A percentile compares a stretch with the other conserved stretches of the same genome.
Conservation (phyloP, 2,113 vertebrate species). For the Crocuta crocuta region DNA sequence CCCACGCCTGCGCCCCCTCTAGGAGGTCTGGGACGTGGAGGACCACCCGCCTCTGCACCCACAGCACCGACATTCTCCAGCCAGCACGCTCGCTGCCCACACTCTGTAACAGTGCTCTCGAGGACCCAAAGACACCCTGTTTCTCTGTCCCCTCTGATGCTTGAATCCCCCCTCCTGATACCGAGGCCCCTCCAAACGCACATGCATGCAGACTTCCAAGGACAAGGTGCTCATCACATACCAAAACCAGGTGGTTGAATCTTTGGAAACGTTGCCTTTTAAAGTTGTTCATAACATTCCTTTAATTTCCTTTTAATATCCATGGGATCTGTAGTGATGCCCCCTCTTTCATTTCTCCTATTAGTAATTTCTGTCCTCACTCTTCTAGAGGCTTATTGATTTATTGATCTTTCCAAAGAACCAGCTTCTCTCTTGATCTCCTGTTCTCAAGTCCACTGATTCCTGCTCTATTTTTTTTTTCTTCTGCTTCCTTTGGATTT, state of each 20-base stretch:
- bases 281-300: neutral
- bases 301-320: neutral
- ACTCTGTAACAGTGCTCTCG: neutral
- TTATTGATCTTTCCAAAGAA: neutral
- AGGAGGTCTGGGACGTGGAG: too few species aligned
- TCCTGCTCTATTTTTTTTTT: conserved; percentile 12
- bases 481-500: neutral
- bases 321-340: conserved; percentile 33
- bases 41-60: neutral
- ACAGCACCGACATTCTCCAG: neutral
- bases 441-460: neutral
- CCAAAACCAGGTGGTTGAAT: neutral
- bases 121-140: neutral
- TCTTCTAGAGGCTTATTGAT: neutral
- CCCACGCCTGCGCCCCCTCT: neutral
- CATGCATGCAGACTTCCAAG: neutral
- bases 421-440: neutral
- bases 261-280: neutral
- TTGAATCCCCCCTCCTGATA: neutral
- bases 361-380: neutral
- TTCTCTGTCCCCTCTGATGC: neutral
- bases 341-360: neutral
- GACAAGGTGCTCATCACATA: neutral
- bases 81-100: neutral
- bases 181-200: neutral